phyloP scores from a whole-genome alignment of 2,797 vertebrate species.

The Epinephelus awoara region DNA sequence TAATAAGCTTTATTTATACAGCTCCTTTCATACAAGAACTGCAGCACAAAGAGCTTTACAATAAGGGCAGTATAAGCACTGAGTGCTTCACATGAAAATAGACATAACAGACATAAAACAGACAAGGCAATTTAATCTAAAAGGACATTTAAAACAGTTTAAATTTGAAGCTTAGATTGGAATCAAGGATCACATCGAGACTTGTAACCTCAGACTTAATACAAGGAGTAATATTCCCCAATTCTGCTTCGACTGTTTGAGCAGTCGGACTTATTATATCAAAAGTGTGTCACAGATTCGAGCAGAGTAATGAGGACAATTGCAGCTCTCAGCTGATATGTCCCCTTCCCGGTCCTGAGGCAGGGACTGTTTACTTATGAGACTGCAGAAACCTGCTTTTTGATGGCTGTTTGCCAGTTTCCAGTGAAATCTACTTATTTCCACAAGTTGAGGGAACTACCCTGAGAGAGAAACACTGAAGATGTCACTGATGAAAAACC shows the following conservation, averaged over 20 bases:
- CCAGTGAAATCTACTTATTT: conserved; percentile 6
- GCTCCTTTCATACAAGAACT: too few relatives aligned
- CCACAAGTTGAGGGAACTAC: conserved; percentile 15
- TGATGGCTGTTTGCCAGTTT: conserved; percentile 16
- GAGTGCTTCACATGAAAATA: too few relatives aligned
- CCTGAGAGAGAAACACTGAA: conserved; percentile 8
- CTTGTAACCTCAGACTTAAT: too few relatives aligned
- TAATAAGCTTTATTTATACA: too few relatives aligned
- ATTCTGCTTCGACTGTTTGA: background rate
- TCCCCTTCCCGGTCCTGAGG: background rate
- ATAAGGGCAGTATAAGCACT: too few relatives aligned
- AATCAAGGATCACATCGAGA: too few relatives aligned
- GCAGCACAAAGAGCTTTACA: too few relatives aligned
- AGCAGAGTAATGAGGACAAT: background rate
- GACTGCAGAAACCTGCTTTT: conserved; percentile 12
- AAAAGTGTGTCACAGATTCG: background rate
- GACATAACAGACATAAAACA: too few relatives aligned
- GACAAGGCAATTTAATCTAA: too few relatives aligned
- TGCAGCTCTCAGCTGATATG: background rate
- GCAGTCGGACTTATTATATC: background rate
- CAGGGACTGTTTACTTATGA: background rate
- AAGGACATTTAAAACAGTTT: too few relatives aligned
- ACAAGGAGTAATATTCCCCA: too few relatives aligned
- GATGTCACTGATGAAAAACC: conserved; percentile 13
- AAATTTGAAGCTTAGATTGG: too few relatives aligned